Conservation (phyloP, 2,888 invertebrate species). For the Polia nebulosa region DNA sequence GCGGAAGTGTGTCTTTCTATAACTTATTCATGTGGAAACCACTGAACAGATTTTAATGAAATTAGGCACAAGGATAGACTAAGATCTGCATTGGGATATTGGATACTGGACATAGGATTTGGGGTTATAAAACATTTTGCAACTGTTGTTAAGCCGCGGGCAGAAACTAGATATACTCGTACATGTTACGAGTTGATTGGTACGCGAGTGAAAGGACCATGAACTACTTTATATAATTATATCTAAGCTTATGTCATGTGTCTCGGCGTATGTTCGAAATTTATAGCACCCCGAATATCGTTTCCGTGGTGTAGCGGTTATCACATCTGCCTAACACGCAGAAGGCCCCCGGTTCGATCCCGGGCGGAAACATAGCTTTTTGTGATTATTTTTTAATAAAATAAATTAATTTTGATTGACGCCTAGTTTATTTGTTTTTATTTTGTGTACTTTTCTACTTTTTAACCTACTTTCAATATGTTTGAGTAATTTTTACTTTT, state of each 20-base stretch:
- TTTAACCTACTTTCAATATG: no score
- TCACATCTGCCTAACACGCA: slow-evolving; percentile 98
- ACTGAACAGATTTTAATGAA: no score
- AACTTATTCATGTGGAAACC: no score
- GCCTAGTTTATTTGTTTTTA: no score
- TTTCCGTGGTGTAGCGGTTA: slow-evolving; percentile 96
- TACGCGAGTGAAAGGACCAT: slow-evolving; percentile 46
- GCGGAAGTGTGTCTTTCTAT: no score
- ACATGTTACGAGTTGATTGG: neutral
- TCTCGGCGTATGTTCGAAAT: slow-evolving; percentile 6
- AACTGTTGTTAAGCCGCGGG: no score
- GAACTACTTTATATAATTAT: slow-evolving; percentile 35
- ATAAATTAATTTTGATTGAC: neutral
- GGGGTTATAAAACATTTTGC: no score
- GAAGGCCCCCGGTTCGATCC: slow-evolving; percentile 97
- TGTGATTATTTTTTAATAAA: slow-evolving; percentile 16
- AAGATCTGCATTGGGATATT: no score
- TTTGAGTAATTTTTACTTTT: no score
- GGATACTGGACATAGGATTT: no score
- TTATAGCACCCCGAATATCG: rapidly evolving
- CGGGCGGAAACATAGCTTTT: slow-evolving; percentile 94
- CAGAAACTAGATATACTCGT: neutral
- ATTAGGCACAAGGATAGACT: no score
- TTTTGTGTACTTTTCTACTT: no score
- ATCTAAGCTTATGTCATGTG: neutral